Evolutionary conservation across 2,888 invertebrate species (phyloP).

Genomic region (Scaptomyza flava): DNA sequence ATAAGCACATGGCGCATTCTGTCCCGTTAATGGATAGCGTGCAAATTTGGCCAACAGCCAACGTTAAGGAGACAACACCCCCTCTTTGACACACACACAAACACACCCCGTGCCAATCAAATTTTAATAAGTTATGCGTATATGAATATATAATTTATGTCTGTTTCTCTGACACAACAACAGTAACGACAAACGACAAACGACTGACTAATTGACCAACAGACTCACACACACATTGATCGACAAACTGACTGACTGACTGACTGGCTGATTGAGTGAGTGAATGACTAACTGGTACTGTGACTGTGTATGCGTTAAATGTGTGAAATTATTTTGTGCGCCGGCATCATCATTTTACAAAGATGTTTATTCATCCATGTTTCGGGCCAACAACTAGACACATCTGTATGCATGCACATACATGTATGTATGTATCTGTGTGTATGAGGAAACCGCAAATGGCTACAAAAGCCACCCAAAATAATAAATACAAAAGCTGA

Average conservation of each 20-base stretch:
- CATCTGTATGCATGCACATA: neutral
- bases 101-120: neutral
- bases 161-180: slow-evolving; percentile 14
- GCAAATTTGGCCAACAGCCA: slow-evolving; percentile 72
- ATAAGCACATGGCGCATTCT: slow-evolving; percentile 58
- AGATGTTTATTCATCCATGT: slow-evolving; percentile 74
- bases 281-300: slow-evolving; percentile 9
- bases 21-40: slow-evolving; percentile 75
- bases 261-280: slow-evolving; percentile 11
- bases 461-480: slow-evolving; percentile 55
- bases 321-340: slow-evolving; percentile 74
- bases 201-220: slow-evolving; percentile 33
- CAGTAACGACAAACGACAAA: slow-evolving; percentile 30
- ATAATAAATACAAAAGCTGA: neutral
- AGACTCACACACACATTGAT: slow-evolving; percentile 3
- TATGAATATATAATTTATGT: slow-evolving; percentile 46
- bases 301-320: slow-evolving; percentile 66
- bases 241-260: slow-evolving; percentile 22
- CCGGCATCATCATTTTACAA: slow-evolving; percentile 77
- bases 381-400: slow-evolving; percentile 7
- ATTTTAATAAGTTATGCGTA: slow-evolving; percentile 46
- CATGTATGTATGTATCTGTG: neutral
- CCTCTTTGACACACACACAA: no score
- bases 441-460: slow-evolving; percentile 35
- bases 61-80: neutral